Evolutionary conservation across 2,113 vertebrate genomes (phyloP).

Genomic region (Ascaphus truei): DNA sequence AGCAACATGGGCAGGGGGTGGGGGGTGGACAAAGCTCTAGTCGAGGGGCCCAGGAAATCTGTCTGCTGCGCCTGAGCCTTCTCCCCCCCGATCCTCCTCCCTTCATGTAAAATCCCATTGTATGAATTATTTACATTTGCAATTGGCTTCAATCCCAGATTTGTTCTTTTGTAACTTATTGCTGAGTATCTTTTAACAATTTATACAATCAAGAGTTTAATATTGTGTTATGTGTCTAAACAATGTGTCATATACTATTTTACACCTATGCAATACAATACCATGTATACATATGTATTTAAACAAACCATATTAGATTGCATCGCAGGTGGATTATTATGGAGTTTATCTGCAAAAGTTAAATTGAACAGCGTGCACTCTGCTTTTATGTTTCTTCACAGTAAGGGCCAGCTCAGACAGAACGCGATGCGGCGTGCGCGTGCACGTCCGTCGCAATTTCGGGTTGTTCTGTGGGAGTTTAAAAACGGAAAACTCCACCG

Average conservation of each 20-base stretch:
- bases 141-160: constrained; percentile 34
- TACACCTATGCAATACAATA: constrained; percentile 12
- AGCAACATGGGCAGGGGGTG: no score
- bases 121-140: constrained; percentile 48
- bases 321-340: constrained; percentile 1
- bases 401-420: no score
- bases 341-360: neutral
- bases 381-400: neutral
- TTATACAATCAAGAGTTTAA: constrained; percentile 10
- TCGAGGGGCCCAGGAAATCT: no score
- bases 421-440: no score
- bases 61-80: no score
- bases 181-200: constrained; percentile 22
- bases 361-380: neutral
- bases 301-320: constrained; percentile 2
- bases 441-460: no score
- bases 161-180: constrained; percentile 40
- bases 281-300: constrained; percentile 14
- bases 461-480: no score
- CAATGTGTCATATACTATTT: constrained; percentile 21
- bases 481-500: no score
- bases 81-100: constrained; percentile 35
- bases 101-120: neutral
- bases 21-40: no score
- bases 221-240: constrained; percentile 29